Base-by-base conservation (phyloP, 1,140 invertebrate species). In the Aricia agestis region DNA sequence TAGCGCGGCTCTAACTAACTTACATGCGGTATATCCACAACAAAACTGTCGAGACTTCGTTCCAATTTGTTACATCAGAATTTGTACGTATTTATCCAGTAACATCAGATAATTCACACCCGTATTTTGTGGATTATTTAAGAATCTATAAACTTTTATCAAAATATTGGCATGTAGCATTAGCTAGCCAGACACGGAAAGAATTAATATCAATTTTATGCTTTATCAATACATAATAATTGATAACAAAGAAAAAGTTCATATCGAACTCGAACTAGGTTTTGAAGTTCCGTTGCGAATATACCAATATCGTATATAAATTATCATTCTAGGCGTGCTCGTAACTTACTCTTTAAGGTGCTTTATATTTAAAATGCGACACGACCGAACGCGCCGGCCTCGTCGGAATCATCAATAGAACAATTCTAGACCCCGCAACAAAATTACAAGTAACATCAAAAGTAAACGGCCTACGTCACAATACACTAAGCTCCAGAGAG, bases 371-470 rank as follows among this genome's bases (percentile, higher is more conserved):
- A 59, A 59, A 19, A 6, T 18, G n/a, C 58, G 18, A 36, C 36
- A 36, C 36, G 36, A 36, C 36, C 36, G 36, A 36, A 5, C 36
- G 36, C 2, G 36, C 36, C 36, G 36, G 58, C 18, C 58, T 17
- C 58, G 58, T 57, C n/a, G 52, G 15, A 52, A 52, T 57, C 52
- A 17, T 15, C 52, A 57, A 15, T 57, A 57, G 52, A 59, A 59
- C 58, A 59, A 17, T 59, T 18, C 18, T 9, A 18, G 18, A 59
- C 58, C n/a, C 58, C 58, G 18, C 58, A 59, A 17, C 58, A 59
- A 18, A 58, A n/a, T 59, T 17, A 59, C 58, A 17, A 59, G n/a
- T n/a, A 59, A 59, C 58, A 59, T 59, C 58, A 18, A 59, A 59
- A 18, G 58, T 59, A 17, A 17, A 59, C 18, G n/a, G 15, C 15